Base-by-base conservation (phyloP, 2,113 vertebrate genomes). In the Phaetusa simplex region DNA sequence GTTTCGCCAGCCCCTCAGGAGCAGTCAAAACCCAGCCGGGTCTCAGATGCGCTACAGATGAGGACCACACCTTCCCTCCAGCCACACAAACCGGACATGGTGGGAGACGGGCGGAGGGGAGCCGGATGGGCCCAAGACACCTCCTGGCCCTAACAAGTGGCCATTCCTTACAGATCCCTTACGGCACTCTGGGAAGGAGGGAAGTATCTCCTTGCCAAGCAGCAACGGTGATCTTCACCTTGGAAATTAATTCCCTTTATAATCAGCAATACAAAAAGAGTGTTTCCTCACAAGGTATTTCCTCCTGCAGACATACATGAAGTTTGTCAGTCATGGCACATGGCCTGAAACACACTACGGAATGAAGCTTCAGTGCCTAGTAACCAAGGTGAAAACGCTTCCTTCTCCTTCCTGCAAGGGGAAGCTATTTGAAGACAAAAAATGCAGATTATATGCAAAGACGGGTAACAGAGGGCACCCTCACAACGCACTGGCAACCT, bases 341-440 rank as follows among this genome's bases (percentile, higher is more conserved):
- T 0, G 3, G n/a, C 47, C 40, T 53, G 50, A 65, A 52, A 18
- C 67, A 27, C 49, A 2, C 30, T 6, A 2, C 0, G 32, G 32
- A 43, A 47, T 2, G 7, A 26, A 70, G 78, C 30, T 36, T n/a
- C 66, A 24, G 80, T 6, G 52, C 67, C 12, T 11, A 8, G 61
- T 14, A 65, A 69, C 67, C 55, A 13, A 38, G 34, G n/a, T 2
- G 23, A 49, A 70, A 86, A 69, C 16, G 9, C 3, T 16, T 81
- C 69, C 40, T 58, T 59, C 42, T 52, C 73, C 15, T 58, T 53
- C 77, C 77, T 80, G 53, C 61, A 22, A 79, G 36, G 59, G 65
- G 42, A 87, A 43, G n/a, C 42, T 9, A 21, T 8, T 16, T 77
- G 77, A 64, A 82, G 70, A 4, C 18, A 45, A 59, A 38, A 72